Evolutionary conservation across 2,113 vertebrate species (phyloP).

Genomic region (Hippocampus zosterae): DNA sequence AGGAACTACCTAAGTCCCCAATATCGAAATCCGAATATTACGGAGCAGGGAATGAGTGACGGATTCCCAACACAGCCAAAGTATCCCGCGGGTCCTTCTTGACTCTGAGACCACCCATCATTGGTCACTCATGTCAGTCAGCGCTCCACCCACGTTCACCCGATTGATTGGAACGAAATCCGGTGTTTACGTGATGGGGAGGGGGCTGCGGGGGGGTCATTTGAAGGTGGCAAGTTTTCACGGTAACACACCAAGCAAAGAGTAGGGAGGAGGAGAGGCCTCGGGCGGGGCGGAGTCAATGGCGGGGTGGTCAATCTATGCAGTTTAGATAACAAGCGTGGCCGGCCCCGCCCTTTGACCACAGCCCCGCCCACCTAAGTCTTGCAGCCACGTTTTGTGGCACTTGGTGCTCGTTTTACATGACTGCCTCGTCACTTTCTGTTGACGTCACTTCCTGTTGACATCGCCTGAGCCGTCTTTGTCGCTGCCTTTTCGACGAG

Average conservation of each 20-base stretch:
- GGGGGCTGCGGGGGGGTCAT: not conserved
- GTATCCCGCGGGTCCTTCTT: not conserved
- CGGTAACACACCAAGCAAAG: conserved; percentile 42
- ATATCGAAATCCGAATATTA: no score
- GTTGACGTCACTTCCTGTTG: conserved; percentile 1
- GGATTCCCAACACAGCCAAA: conserved; percentile 6
- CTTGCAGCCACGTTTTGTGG: not conserved
- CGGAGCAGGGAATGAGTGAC: not conserved
- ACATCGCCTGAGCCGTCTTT: conserved; percentile 2
- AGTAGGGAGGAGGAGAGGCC: conserved; percentile 18
- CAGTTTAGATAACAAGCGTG: conserved; percentile 62
- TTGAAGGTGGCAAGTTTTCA: conserved; percentile 25
- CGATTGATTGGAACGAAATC: not conserved
- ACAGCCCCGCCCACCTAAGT: not conserved
- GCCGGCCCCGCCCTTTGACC: conserved; percentile 38
- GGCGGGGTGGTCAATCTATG: conserved; percentile 63
- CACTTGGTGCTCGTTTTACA: not conserved
- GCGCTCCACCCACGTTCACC: not conserved
- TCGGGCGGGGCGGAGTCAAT: conserved; percentile 14
- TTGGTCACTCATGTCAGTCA: conserved; percentile 45
- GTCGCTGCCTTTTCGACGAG: not conserved
- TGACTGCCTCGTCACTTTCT: not conserved
- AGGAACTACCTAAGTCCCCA: not conserved
- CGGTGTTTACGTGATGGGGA: not conserved
- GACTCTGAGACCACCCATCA: conserved; percentile 31